Percentiles rank a stretch among this genome's conserved stretches.
These are phyloP conservation scores for Pachycephus smyrnensis DNA, from an alignment of 2,888 invertebrate species.

Conservation along the genomic window DNA sequence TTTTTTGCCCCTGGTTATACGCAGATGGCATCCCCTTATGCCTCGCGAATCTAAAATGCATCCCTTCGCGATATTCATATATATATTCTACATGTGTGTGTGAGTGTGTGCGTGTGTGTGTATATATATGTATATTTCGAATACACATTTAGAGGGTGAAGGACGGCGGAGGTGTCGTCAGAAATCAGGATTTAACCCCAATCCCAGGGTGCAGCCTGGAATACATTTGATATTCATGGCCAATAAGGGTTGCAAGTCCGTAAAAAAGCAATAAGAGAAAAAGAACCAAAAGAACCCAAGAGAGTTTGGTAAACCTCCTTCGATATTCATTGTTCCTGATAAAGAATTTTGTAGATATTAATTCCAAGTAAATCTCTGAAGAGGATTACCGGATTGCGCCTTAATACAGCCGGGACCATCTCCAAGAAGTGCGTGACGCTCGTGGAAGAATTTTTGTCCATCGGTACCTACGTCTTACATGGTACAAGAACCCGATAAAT, in stretches of 20 bases:
- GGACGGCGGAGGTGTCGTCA: slow-evolving; percentile 14
- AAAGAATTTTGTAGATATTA: background rate
- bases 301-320: background rate
- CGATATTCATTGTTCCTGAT: background rate
- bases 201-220: slow-evolving; percentile 16
- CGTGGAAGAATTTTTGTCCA: slow-evolving; percentile 3
- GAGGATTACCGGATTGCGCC: background rate
- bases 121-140: too few relatives aligned
- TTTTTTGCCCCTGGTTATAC: background rate
- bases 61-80: background rate
- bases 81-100: too few relatives aligned
- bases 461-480: background rate
- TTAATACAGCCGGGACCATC: background rate
- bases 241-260: background rate
- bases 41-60: background rate
- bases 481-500: slow-evolving; percentile 6
- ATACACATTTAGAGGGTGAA: slow-evolving; percentile 1
- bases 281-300: slow-evolving; percentile 12
- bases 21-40: background rate
- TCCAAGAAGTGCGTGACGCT: slow-evolving; percentile 8
- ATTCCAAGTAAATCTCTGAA: background rate
- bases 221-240: slow-evolving; percentile 14
- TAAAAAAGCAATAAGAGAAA: slow-evolving; percentile 13
- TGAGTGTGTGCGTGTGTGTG: too few relatives aligned
- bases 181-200: slow-evolving; percentile 21